Percentiles rank a stretch among this genome's conserved stretches.
Conservation (phyloP, 1,140 invertebrate species). For the Trinorchestia longiramus region DNA sequence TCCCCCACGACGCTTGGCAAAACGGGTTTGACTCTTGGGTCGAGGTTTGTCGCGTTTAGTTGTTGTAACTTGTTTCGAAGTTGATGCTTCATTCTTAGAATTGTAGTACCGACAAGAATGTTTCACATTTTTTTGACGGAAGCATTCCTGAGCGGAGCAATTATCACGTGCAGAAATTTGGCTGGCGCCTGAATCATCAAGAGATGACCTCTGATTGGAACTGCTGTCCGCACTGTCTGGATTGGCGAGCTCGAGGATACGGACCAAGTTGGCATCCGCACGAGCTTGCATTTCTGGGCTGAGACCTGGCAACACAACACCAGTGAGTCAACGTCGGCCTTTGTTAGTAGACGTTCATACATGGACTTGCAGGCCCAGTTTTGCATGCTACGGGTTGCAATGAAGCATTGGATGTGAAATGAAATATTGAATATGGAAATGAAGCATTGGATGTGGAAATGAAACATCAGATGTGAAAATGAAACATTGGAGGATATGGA, state of each 20-base stretch:
- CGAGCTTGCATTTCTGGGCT: not conserved
- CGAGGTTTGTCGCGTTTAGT: not conserved
- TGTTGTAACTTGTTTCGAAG: not conserved
- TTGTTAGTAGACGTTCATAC: not conserved
- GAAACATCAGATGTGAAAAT: too few species aligned
- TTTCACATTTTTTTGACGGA: not conserved
- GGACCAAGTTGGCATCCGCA: not conserved
- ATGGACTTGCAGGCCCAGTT: not conserved
- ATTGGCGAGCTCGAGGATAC: slow-evolving; percentile 21
- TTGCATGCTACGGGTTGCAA: not conserved
- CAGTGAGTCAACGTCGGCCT: not conserved
- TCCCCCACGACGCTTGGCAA: not conserved
- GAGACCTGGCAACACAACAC: not conserved
- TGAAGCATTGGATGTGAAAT: not conserved
- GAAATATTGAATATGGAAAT: not conserved
- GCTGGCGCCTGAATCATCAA: not conserved
- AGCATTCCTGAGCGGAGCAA: not conserved
- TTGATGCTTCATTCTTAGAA: not conserved
- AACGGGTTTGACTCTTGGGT: not conserved
- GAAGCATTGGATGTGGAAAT: not conserved
- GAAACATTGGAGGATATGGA: too few species aligned
- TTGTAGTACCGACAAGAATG: not conserved
- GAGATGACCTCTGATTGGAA: not conserved
- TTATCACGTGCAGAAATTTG: not conserved
- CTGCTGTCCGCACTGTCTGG: not conserved